A percentile compares a stretch with the other conserved stretches of the same genome.
Evolutionary conservation across 2,797 vertebrate species (phyloP).

Genomic region (Pachyuromys duprasi): DNA sequence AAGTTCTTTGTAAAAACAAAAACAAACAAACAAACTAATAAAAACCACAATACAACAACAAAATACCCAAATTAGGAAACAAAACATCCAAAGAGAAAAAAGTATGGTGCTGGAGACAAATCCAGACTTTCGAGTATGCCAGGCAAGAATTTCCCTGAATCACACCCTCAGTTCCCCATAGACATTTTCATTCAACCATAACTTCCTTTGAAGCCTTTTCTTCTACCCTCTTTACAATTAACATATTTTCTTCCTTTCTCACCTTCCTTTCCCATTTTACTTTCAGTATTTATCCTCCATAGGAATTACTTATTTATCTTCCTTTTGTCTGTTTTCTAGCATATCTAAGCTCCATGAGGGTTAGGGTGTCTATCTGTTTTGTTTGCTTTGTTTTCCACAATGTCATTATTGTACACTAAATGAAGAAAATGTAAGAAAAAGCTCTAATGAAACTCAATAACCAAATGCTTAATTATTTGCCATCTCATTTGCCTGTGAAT

Average conservation of each 20-base stretch:
- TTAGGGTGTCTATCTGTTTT: neutral
- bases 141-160: neutral
- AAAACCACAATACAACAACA: neutral
- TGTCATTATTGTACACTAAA: conserved; percentile 44
- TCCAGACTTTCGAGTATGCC: neutral
- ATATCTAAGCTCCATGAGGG: neutral
- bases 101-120: neutral
- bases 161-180: neutral
- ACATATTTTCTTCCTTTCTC: neutral
- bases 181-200: neutral
- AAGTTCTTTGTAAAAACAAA: neutral
- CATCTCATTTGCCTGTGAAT: conserved; percentile 2
- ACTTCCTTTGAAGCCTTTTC: neutral
- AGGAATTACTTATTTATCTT: neutral
- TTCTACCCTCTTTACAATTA: neutral
- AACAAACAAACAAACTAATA: too few relatives aligned
- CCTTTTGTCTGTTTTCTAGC: neutral
- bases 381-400: neutral
- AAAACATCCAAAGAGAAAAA: neutral
- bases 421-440: conserved; percentile 30
- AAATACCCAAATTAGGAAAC: neutral
- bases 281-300: neutral
- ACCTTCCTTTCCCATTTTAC: neutral
- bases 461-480: neutral
- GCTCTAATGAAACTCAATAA: neutral